Percentiles rank a stretch among this genome's conserved stretches.
Conservation (phyloP, 2,113 vertebrate species). For the Amazona vittata region DNA sequence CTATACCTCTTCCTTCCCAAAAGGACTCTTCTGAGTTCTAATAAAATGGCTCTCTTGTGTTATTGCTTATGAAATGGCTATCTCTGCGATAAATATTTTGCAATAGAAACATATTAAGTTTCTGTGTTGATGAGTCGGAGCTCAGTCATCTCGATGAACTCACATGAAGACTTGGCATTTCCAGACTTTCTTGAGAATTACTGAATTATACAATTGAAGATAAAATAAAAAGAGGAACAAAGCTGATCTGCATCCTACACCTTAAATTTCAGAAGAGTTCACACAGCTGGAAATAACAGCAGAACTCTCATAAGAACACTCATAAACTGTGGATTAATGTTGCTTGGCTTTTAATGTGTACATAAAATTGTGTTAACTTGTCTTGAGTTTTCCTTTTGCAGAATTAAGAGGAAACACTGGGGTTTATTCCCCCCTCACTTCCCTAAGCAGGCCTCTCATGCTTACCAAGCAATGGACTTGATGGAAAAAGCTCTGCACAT, state of each 20-base stretch:
- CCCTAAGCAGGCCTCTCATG: neutral
- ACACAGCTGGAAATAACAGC: neutral
- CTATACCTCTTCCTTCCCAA: neutral
- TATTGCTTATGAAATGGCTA: neutral
- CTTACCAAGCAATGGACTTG: neutral
- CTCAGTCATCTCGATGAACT: neutral
- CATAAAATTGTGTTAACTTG: neutral
- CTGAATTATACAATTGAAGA: neutral
- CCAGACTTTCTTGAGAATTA: neutral
- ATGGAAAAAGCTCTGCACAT: neutral
- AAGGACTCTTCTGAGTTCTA: neutral
- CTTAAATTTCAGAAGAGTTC: neutral
- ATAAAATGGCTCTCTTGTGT: neutral
- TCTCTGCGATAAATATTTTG: neutral
- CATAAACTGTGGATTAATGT: neutral
- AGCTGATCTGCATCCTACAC: neutral
- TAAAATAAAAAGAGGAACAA: neutral
- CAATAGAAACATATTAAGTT: neutral
- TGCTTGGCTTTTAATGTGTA: neutral
- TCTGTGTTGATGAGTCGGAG: neutral
- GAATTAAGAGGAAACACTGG: neutral
- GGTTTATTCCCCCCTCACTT: neutral
- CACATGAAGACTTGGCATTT: neutral
- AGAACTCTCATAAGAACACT: neutral
- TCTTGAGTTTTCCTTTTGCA: constrained; percentile 29